Percentiles rank a stretch among this genome's conserved stretches.
Conservation (phyloP, 2,113 vertebrate species). For the Mesembrinibis cayennensis region DNA sequence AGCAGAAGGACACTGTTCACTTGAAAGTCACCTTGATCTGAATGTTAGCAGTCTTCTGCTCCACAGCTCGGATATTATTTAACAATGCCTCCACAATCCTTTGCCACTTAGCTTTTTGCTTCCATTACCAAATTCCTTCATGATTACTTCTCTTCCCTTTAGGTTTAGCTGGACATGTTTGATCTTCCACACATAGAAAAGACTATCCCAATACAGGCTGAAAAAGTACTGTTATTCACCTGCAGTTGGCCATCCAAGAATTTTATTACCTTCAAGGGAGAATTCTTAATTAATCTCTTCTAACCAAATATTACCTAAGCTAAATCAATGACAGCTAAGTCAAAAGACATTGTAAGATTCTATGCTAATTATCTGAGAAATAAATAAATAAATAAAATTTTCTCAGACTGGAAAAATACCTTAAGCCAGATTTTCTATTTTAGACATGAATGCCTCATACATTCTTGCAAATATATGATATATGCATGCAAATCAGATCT, state of each 20-base stretch:
- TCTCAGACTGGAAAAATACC: constrained; percentile 47
- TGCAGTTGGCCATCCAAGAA: neutral
- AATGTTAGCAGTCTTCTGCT: neutral
- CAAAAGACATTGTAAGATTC: neutral
- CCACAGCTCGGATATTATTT: neutral
- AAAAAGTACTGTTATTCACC: neutral
- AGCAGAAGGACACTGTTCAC: neutral
- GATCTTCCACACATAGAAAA: neutral
- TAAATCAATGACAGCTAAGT: neutral
- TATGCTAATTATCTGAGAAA: neutral
- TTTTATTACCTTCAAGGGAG: neutral
- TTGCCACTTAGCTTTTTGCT: neutral
- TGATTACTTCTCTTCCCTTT: neutral
- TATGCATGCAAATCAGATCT: constrained; percentile 52
- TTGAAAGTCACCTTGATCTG: neutral
- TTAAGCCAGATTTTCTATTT: constrained; percentile 46
- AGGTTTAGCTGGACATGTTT: neutral
- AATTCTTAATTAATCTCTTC: neutral
- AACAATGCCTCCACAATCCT: neutral
- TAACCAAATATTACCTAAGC: neutral
- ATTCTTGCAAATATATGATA: constrained; percentile 44
- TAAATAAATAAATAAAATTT: neutral
- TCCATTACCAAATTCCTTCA: neutral
- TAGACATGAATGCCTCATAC: constrained; percentile 5
- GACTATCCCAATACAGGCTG: neutral